Conservation (phyloP, 2,797 vertebrate species). For the Hylomyscus alleni region DNA sequence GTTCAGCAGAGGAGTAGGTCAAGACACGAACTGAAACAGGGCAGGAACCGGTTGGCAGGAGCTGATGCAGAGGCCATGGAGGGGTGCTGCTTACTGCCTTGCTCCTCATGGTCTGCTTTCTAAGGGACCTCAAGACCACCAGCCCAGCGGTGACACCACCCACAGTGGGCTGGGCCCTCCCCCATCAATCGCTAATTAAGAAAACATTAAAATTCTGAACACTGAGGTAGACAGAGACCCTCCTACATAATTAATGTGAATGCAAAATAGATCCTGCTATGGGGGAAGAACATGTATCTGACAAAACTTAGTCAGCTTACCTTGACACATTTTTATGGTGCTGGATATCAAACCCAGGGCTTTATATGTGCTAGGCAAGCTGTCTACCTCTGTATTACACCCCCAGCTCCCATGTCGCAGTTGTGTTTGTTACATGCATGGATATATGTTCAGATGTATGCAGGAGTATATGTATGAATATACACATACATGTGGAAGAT, state of each 20-base stretch:
- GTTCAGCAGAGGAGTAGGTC: not conserved
- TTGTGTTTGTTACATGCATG: not conserved
- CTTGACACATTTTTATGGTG: not conserved
- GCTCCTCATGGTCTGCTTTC: not conserved
- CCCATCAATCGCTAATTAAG: not conserved
- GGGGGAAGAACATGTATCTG: not conserved
- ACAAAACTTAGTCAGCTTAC: not conserved
- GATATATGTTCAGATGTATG: not conserved
- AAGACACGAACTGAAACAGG: not conserved
- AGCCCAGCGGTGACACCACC: not conserved
- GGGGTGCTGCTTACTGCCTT: not conserved
- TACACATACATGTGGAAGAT: not conserved
- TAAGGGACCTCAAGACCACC: not conserved
- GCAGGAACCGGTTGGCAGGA: not conserved
- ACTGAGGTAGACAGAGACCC: not conserved
- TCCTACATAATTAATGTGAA: not conserved
- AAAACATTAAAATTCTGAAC: conserved; percentile 9
- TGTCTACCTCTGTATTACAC: not conserved
- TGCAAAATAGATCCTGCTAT: not conserved
- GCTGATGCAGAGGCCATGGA: not conserved
- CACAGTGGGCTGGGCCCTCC: not conserved
- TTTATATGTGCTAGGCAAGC: not conserved
- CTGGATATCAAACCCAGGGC: not conserved
- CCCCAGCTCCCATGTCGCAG: not conserved
- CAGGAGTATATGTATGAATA: not conserved